Evolutionary conservation across 1,140 invertebrate genomes (phyloP).

Genomic region (Neotoxoptera formosana): DNA sequence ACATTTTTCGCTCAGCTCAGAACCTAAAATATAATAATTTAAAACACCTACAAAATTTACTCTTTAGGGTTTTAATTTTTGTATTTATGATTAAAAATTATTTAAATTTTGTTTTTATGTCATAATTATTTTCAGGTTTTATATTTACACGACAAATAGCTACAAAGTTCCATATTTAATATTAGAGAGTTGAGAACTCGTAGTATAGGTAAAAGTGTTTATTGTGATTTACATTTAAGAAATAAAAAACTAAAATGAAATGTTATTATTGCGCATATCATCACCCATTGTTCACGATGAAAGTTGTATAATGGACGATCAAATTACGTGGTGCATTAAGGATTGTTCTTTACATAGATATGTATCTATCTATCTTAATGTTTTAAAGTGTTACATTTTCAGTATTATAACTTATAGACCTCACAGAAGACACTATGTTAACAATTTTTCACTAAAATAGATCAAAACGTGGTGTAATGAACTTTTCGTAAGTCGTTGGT

Average conservation of each 20-base stretch:
- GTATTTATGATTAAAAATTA: neutral
- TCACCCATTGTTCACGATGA: neutral
- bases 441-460: neutral
- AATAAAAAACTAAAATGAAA: neutral
- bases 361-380: neutral
- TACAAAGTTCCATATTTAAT: neutral
- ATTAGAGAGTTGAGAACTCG: neutral
- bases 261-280: neutral
- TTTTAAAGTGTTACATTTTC: neutral
- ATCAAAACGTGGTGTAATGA: neutral
- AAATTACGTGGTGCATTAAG: neutral
- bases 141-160: neutral
- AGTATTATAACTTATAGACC: too few relatives aligned
- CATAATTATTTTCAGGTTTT: neutral
- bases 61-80: neutral
- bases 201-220: neutral
- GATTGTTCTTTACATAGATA: slow-evolving; percentile 7
- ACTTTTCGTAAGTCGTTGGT: slow-evolving; percentile 1
- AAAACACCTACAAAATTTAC: neutral
- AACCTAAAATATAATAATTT: neutral
- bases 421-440: neutral
- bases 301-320: slow-evolving; percentile 25
- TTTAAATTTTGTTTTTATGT: too few relatives aligned
- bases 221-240: slow-evolving; percentile 3
- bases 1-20: too few relatives aligned